phyloP scores from a whole-genome alignment of 2,888 invertebrate species.

The Noctua pronuba region DNA sequence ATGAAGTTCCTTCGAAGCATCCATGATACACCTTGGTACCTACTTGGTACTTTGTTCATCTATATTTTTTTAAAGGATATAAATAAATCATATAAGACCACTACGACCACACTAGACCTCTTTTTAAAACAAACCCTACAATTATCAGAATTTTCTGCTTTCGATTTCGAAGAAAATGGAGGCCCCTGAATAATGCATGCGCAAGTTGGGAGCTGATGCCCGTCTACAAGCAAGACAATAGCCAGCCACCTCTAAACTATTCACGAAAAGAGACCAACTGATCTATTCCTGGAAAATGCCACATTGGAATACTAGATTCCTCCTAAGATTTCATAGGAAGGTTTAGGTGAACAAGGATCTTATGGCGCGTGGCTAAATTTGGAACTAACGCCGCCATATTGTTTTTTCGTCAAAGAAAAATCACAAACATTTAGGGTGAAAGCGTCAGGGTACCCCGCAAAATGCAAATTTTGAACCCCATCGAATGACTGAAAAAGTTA shows the following conservation, averaged over 20 bases:
- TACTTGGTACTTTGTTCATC: neutral
- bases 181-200: constrained; percentile 30
- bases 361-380: neutral
- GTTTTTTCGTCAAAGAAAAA: neutral
- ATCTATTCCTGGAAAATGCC: constrained; percentile 30
- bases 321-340: neutral
- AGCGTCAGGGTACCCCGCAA: no score
- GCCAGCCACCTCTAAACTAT: constrained; percentile 31
- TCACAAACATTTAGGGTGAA: neutral
- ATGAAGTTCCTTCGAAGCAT: neutral
- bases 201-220: constrained; percentile 19
- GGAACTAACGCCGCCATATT: neutral
- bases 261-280: constrained; percentile 11
- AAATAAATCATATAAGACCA: neutral
- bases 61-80: neutral
- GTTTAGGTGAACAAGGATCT: neutral
- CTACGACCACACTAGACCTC: no score
- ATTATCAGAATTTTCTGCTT: neutral
- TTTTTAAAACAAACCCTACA: neutral
- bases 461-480: no score
- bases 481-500: no score
- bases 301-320: neutral
- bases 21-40: neutral
- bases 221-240: constrained; percentile 20
- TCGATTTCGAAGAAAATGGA: neutral